Evolutionary conservation across 2,797 vertebrate genomes (phyloP).

Genomic region (Chanos chanos): DNA sequence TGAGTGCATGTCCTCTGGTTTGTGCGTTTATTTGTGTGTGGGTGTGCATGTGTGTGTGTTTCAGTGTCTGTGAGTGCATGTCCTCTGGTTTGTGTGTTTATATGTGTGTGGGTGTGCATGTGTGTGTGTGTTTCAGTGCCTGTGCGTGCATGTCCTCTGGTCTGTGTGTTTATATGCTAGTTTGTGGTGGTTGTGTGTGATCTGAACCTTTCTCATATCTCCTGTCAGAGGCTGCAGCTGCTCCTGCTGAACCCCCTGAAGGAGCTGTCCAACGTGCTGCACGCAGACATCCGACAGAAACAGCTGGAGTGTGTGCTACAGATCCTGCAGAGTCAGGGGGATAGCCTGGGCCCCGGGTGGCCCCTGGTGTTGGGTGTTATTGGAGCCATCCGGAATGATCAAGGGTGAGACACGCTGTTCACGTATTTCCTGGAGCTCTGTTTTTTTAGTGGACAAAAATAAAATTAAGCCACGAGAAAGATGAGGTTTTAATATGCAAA

Average conservation of each 20-base stretch:
- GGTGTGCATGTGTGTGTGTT: not conserved
- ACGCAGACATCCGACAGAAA: conserved; percentile 94
- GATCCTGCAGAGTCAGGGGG: conserved; percentile 96
- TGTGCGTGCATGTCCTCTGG: too few species aligned
- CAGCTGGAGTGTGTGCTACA: conserved; percentile 96
- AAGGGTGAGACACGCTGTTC: conserved; percentile 84
- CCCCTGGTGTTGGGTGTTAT: conserved; percentile 95
- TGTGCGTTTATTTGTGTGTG: not conserved
- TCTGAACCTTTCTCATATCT: too few species aligned
- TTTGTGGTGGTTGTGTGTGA: too few species aligned
- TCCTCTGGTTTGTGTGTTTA: too few species aligned
- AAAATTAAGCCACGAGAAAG: too few species aligned
- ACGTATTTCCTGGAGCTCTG: too few species aligned
- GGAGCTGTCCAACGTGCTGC: conserved; percentile 90
- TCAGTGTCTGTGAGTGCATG: too few species aligned
- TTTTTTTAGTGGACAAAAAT: too few species aligned
- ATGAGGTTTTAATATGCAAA: too few species aligned
- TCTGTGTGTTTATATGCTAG: not conserved
- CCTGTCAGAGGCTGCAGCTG: conserved; percentile 92
- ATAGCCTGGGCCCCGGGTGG: conserved; percentile 95
- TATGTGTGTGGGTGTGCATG: too few species aligned
- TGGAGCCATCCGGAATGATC: conserved; percentile 96
- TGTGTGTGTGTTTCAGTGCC: too few species aligned
- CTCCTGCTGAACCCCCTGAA: conserved; percentile 92
- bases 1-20: not conserved